Evolutionary conservation across 1,140 invertebrate species (phyloP).

Genomic region (Ericerus pela): DNA sequence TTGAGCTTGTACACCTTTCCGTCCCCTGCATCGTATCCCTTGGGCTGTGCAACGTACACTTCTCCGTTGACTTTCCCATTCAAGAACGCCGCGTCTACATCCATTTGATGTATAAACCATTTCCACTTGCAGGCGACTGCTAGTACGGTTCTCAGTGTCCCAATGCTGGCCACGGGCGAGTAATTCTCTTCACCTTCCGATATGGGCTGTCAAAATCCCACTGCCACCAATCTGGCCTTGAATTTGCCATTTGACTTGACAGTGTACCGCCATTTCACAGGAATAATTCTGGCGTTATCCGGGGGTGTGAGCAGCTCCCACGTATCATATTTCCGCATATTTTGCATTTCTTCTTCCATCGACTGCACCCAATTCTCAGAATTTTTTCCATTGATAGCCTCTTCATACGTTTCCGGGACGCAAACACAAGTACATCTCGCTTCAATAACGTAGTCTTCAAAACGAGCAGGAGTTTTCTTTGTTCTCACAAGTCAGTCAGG

Average conservation of each 20-base stretch:
- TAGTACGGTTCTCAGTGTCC: conserved; percentile 4
- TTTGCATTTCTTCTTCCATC: conserved; percentile 18
- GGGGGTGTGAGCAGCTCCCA: conserved; percentile 6
- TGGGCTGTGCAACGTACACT: no score
- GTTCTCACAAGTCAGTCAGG: no score
- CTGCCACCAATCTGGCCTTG: conserved; percentile 8
- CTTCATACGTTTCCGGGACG: conserved; percentile 13
- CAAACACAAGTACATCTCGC: no score
- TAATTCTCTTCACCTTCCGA: conserved; percentile 3
- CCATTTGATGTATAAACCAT: no score
- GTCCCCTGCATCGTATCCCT: neutral
- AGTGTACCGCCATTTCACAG: conserved; percentile 7
- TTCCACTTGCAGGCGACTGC: no score
- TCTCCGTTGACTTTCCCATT: no score
- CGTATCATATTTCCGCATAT: conserved; percentile 11
- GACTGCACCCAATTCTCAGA: no score
- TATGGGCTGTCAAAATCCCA: conserved; percentile 12
- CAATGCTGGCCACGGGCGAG: neutral
- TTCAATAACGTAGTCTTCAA: no score
- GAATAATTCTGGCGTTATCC: neutral
- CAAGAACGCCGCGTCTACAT: no score
- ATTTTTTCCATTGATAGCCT: no score
- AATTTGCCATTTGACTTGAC: neutral
- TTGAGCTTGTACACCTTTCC: neutral
- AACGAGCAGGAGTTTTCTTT: no score